These are phyloP conservation scores for Tetranychus truncatus DNA, from an alignment of 2,888 invertebrate species.

Conservation along the genomic window DNA sequence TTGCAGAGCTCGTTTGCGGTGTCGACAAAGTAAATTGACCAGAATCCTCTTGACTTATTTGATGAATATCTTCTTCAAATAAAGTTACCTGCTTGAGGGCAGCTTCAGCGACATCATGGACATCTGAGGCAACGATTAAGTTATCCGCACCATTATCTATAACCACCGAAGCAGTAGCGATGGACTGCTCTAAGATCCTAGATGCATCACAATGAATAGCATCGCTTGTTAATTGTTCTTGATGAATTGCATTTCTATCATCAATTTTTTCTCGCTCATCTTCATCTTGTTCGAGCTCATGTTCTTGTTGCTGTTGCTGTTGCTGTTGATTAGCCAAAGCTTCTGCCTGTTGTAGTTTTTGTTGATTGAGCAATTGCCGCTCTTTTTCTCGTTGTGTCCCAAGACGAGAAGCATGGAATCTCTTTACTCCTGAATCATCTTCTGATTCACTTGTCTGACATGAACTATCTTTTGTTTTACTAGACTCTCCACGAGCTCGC, in stretches of 20 bases:
- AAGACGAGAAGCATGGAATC: slow-evolving; percentile 6
- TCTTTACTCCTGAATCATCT: slow-evolving; percentile 3
- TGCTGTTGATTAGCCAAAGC: neutral
- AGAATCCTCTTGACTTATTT: neutral
- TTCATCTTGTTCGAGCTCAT: neutral
- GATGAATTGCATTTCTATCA: too few relatives aligned
- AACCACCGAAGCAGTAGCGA: slow-evolving; percentile 18
- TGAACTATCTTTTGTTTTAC: neutral
- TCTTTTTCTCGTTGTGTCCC: neutral
- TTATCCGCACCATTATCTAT: neutral
- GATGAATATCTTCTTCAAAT: neutral
- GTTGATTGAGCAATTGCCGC: neutral
- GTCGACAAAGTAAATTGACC: neutral
- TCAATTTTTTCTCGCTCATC: too few relatives aligned
- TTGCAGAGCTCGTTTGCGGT: neutral
- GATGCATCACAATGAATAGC: slow-evolving; percentile 15
- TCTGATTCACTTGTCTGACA: slow-evolving; percentile 10
- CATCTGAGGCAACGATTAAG: slow-evolving; percentile 2
- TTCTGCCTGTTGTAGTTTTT: neutral
- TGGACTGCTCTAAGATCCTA: slow-evolving; percentile 21
- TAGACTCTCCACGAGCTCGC: neutral
- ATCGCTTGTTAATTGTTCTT: too few relatives aligned
- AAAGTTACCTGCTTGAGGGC: slow-evolving; percentile 3
- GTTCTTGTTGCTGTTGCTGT: neutral
- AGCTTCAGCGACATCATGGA: neutral